Percentiles rank a stretch among this genome's conserved stretches.
phyloP scores from a whole-genome alignment of 1,140 invertebrate species.

The Drosophila novamexicana region DNA sequence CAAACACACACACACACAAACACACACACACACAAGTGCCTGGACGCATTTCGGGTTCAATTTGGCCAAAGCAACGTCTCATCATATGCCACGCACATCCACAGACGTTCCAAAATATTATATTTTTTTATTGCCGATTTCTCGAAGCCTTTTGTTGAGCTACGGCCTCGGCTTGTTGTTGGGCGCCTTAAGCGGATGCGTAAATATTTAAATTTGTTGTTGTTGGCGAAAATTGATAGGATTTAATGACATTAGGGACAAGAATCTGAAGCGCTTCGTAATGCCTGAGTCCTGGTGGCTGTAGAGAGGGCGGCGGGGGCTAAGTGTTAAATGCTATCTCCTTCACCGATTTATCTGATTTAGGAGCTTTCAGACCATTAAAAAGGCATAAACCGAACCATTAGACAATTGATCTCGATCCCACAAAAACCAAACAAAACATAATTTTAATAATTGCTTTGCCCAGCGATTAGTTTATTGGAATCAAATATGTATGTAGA shows the following conservation, averaged over 20 bases:
- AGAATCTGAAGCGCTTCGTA: slow-evolving; percentile 19
- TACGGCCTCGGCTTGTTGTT: slow-evolving; percentile 36
- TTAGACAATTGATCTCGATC: slow-evolving; percentile 36
- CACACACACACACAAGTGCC: slow-evolving; percentile 48
- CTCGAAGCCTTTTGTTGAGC: slow-evolving; percentile 54
- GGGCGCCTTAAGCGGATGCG: slow-evolving; percentile 60
- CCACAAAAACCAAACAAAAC: slow-evolving; percentile 32
- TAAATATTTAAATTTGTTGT: slow-evolving; percentile 79
- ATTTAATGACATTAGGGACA: slow-evolving; percentile 76
- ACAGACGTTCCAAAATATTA: neutral
- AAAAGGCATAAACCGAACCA: slow-evolving; percentile 62
- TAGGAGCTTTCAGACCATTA: slow-evolving; percentile 67
- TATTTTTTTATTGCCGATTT: slow-evolving; percentile 70
- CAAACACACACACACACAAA: neutral
- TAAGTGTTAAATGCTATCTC: slow-evolving; percentile 58
- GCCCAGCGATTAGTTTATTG: neutral
- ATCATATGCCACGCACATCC: slow-evolving; percentile 8
- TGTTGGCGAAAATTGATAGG: slow-evolving; percentile 74
- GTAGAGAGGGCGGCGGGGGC: neutral
- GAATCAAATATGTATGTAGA: neutral
- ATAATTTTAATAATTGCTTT: slow-evolving; percentile 54
- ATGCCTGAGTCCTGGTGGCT: slow-evolving; percentile 31
- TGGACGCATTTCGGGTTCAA: slow-evolving; percentile 69
- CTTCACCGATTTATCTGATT: slow-evolving; percentile 54
- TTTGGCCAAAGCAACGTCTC: slow-evolving; percentile 23